Base-by-base conservation (phyloP, 2,888 invertebrate species). In the Drosophila crucigera region DNA sequence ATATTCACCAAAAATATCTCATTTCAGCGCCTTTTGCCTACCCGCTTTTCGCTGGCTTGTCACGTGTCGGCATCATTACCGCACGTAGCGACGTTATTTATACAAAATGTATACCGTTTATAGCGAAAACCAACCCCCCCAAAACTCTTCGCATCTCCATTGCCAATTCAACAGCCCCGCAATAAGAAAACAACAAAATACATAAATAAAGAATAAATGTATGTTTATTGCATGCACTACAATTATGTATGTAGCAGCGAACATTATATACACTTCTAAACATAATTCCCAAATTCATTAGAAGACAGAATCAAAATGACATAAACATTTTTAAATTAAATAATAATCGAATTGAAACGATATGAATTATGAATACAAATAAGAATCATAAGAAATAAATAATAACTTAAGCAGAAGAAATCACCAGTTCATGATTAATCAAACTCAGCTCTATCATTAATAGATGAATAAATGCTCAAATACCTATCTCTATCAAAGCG, bases 51-150 rank as follows among this genome's bases (percentile, higher is more conserved):
- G 87, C 83, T 82, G 91, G 88, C 91, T 91, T 85, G 92, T 92
- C 92, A 92, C 92, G 92, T 92, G 92, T 91, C 89, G 88, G 85
- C 91, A 88, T 92, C 92, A 92, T 92, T 92, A 92, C 91, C 73
- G 85, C 92, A 92, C 92, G 92, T 92, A 92, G 85, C 91, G 84
- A 84, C 85, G 85, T 88, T 92, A 88, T 92, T 90, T 92, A 90
- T 87, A 84, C 76, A 89, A 89, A 89, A 88, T 88, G 82, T 88
- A 80, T 82, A 85, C 82, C 85, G 85, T 80, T 85, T 88, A 85
- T 83, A 68, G 76, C 82, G 58, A 47, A 67, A 67, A 50, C 43
- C 55, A 66, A 33, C 31, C 28, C 59, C 49, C 64, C 3, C 31
- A 1, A 25, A 33, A n/a, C n/a, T n/a, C 11, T 22, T 19, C 9